phyloP scores from a whole-genome alignment of 2,888 invertebrate species.

The Strigamia crassipes region DNA sequence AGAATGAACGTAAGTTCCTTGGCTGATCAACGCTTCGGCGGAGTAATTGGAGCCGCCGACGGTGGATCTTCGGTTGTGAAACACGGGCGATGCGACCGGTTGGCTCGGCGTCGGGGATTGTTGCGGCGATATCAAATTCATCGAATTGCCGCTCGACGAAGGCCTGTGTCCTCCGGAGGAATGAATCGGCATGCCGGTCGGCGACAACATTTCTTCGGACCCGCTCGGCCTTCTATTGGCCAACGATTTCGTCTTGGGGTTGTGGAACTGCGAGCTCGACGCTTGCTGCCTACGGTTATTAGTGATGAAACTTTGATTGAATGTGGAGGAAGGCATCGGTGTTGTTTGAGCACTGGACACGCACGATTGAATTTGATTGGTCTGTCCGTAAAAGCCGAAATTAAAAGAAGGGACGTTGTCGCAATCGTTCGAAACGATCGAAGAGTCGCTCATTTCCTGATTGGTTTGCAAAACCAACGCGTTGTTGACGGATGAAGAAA shows the following conservation, averaged over 20 bases:
- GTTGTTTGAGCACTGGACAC: not conserved
- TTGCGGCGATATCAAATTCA: not conserved
- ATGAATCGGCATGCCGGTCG: not conserved
- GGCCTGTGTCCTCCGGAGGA: not conserved
- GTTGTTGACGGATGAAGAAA: not conserved
- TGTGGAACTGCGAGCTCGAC: not conserved
- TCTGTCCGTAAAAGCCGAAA: conserved; percentile 13
- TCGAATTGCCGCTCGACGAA: not conserved
- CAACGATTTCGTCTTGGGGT: not conserved
- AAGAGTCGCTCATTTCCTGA: not conserved
- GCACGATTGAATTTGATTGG: not conserved
- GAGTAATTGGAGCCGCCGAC: conserved; percentile 6
- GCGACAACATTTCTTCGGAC: not conserved
- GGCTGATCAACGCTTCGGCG: conserved; percentile 43
- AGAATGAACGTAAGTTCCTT: not conserved
- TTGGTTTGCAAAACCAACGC: not conserved
- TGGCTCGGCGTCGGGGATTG: not conserved
- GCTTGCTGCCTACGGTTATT: not conserved
- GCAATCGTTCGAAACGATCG: conserved; percentile 1
- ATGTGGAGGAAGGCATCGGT: conserved; percentile 18
- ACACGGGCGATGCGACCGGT: conserved; percentile 30
- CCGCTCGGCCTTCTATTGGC: not conserved
- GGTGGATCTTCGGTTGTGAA: conserved; percentile 17
- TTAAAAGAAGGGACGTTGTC: conserved; percentile 45
- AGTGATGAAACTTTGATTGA: not conserved